A percentile compares a stretch with the other conserved stretches of the same genome.
phyloP scores from a whole-genome alignment of 2,888 invertebrate species.

The Chelonus formosanus region DNA sequence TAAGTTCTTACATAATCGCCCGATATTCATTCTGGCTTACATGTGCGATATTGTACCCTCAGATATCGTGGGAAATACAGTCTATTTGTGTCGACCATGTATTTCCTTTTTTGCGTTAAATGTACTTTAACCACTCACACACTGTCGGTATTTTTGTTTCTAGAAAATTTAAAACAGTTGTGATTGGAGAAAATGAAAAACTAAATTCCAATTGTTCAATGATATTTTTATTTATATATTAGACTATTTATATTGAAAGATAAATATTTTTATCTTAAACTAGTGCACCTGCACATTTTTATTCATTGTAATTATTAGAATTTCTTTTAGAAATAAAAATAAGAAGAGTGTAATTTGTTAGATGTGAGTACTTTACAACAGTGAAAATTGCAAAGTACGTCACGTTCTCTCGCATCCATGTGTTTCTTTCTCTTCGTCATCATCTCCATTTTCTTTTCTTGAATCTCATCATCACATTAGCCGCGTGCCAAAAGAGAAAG shows the following conservation, averaged over 20 bases:
- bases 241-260: too few species aligned
- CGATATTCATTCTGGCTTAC: slow-evolving; percentile 39
- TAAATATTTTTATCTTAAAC: too few species aligned
- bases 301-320: too few species aligned
- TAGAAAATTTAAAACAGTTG: too few species aligned
- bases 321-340: too few species aligned
- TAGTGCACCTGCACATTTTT: too few species aligned
- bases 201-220: too few species aligned
- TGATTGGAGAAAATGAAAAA: too few species aligned
- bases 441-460: neutral
- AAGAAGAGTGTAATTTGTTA: too few species aligned
- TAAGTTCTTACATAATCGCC: slow-evolving; percentile 37
- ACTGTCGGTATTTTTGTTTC: neutral
- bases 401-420: neutral
- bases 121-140: neutral
- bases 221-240: too few species aligned
- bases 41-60: slow-evolving; percentile 16
- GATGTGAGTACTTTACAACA: neutral
- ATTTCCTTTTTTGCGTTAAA: neutral
- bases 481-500: slow-evolving; percentile 39
- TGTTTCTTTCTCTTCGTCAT: neutral
- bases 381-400: neutral
- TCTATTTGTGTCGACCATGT: neutral
- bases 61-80: slow-evolving; percentile 24
- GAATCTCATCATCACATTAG: neutral